Evolutionary conservation across 1,140 invertebrate species (phyloP).

Genomic region (Drosophila bocqueti): DNA sequence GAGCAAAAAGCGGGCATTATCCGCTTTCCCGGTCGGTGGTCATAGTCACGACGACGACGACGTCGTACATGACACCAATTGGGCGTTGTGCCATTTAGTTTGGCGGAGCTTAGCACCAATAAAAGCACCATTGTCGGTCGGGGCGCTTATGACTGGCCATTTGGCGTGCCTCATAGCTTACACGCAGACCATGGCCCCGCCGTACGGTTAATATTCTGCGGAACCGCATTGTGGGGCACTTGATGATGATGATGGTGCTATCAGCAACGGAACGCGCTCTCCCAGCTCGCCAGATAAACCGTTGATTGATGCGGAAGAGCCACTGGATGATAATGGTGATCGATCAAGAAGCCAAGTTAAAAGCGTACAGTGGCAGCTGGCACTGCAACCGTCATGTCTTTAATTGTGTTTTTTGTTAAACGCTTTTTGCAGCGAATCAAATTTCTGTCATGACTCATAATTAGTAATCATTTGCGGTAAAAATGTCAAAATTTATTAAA

Average conservation of each 20-base stretch:
- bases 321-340: conserved; percentile 53
- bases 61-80: conserved; percentile 58
- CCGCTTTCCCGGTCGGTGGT: conserved; percentile 36
- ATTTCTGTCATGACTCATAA: conserved; percentile 11
- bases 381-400: neutral
- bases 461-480: conserved; percentile 16
- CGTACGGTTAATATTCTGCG: conserved; percentile 55
- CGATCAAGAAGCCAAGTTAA: conserved; percentile 44
- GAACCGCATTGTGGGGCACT: conserved; percentile 6
- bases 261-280: conserved; percentile 41
- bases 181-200: neutral
- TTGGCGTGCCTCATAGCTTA: conserved; percentile 39
- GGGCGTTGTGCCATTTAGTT: conserved; percentile 52
- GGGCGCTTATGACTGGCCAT: conserved; percentile 51
- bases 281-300: conserved; percentile 40
- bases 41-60: conserved; percentile 6
- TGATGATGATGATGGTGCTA: conserved; percentile 49
- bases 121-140: conserved; percentile 50
- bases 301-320: conserved; percentile 65
- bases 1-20: conserved; percentile 46
- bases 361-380: conserved; percentile 17
- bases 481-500: neutral
- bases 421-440: neutral
- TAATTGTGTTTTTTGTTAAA: neutral
- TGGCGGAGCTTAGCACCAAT: conserved; percentile 70